These are phyloP conservation scores for Ctenodactylus gundi DNA, from an alignment of 2,113 vertebrate species.

Conservation along the genomic window DNA sequence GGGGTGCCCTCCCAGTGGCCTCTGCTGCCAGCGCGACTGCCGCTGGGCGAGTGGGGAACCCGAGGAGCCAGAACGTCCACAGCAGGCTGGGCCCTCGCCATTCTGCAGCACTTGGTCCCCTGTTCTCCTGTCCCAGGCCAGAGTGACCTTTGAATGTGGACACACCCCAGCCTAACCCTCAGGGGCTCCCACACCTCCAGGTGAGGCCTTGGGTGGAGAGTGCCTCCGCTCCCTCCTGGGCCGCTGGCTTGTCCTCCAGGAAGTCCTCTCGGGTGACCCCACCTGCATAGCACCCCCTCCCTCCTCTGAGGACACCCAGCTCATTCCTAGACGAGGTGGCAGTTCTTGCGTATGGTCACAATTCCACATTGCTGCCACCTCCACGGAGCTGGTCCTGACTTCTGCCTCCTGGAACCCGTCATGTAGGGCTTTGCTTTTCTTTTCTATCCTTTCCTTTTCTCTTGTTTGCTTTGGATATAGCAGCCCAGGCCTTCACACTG, in stretches of 20 bases:
- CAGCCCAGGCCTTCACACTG: too few relatives aligned
- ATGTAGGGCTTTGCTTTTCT: background rate
- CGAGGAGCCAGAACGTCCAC: too few relatives aligned
- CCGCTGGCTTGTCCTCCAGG: fast-evolving
- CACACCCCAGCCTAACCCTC: background rate
- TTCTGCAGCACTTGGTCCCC: background rate
- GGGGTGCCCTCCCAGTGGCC: fast-evolving
- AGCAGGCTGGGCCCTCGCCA: too few relatives aligned
- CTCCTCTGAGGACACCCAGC: background rate
- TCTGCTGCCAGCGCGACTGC: too few relatives aligned
- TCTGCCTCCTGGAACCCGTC: background rate
- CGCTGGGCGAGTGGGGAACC: background rate
- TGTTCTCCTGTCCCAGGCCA: background rate
- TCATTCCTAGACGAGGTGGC: background rate
- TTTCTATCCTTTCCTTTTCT: too few relatives aligned
- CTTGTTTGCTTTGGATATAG: too few relatives aligned
- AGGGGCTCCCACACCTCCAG: background rate
- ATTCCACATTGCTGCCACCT: background rate
- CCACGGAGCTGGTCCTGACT: background rate
- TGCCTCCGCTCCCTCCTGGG: background rate
- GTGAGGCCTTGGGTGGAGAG: background rate
- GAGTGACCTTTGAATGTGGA: background rate
- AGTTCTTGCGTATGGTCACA: background rate
- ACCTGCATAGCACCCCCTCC: background rate
- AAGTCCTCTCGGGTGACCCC: background rate